A percentile compares a stretch with the other conserved stretches of the same genome.
Conservation (phyloP, 2,888 invertebrate species). For the Caenorhabditis sp. region DNA sequence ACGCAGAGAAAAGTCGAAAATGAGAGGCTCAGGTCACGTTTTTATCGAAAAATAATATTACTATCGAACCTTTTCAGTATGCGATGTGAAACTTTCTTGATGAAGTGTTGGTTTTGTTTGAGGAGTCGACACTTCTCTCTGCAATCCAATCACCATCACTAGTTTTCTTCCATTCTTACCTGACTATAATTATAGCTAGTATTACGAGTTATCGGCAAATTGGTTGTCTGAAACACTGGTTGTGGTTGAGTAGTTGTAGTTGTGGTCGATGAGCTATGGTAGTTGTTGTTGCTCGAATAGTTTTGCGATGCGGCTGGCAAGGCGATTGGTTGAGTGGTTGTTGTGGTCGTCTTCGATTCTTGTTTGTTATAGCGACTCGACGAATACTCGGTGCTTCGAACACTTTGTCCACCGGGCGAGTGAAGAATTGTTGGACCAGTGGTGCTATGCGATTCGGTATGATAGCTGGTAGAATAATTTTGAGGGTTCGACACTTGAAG, state of each 20-base stretch:
- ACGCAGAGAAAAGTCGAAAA: no score
- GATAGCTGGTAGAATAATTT: constrained; percentile 38
- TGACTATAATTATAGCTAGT: constrained; percentile 49
- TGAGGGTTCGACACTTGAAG: constrained; percentile 9
- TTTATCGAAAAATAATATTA: no score
- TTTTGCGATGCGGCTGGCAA: constrained; percentile 6
- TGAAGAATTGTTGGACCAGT: constrained; percentile 30
- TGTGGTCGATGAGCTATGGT: constrained; percentile 38
- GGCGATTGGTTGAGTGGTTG: constrained; percentile 13
- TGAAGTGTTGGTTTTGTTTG: constrained; percentile 37
- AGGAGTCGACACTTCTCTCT: constrained; percentile 32
- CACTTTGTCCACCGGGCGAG: constrained; percentile 40
- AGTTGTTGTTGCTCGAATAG: constrained; percentile 36
- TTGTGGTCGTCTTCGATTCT: constrained; percentile 39
- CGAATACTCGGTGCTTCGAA: constrained; percentile 40
- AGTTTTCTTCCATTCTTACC: constrained; percentile 13
- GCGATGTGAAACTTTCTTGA: constrained; percentile 39
- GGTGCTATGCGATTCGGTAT: constrained; percentile 39
- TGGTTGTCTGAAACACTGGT: constrained; percentile 37
- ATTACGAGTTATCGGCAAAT: constrained; percentile 37
- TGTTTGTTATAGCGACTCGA: constrained; percentile 39
- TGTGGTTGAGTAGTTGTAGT: constrained; percentile 35
- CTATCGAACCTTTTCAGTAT: constrained; percentile 24
- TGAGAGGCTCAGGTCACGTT: no score
- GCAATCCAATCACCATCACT: not conserved